phyloP scores from a whole-genome alignment of 2,888 invertebrate species.

The Acronicta leporina region DNA sequence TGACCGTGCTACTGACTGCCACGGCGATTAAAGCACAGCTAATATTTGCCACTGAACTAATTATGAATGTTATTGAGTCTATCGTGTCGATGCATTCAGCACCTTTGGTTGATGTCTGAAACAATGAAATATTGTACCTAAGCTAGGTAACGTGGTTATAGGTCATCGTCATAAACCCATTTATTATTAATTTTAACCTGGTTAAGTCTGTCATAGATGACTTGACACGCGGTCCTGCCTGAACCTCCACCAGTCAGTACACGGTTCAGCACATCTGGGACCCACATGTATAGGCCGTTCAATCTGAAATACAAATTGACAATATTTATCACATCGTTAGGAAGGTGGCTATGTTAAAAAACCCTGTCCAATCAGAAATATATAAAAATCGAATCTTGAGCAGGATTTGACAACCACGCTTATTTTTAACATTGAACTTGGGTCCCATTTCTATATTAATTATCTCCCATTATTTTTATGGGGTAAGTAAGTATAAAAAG shows the following conservation, averaged over 20 bases:
- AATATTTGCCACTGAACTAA: slow-evolving; percentile 74
- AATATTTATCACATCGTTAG: neutral
- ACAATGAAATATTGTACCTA: slow-evolving; percentile 33
- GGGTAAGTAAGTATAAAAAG: too few relatives aligned
- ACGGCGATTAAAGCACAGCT: slow-evolving; percentile 74
- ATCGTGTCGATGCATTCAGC: slow-evolving; percentile 75
- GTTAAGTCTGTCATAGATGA: slow-evolving; percentile 75
- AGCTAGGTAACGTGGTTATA: too few relatives aligned
- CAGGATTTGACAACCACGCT: too few relatives aligned
- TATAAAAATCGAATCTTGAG: too few relatives aligned
- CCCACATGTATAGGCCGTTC: slow-evolving; percentile 89
- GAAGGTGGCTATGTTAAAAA: too few relatives aligned
- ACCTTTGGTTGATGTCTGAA: slow-evolving; percentile 66
- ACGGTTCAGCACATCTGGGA: slow-evolving; percentile 88
- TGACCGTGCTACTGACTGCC: slow-evolving; percentile 73
- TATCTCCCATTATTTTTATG: too few relatives aligned
- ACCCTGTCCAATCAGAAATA: too few relatives aligned
- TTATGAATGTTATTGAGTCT: slow-evolving; percentile 73
- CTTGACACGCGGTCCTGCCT: slow-evolving; percentile 75
- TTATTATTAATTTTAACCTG: slow-evolving; percentile 58
- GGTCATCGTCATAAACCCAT: too few relatives aligned
- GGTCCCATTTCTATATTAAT: too few relatives aligned
- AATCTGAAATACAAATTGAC: slow-evolving; percentile 72
- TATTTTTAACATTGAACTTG: too few relatives aligned
- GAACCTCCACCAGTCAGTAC: slow-evolving; percentile 71